Evolutionary conservation across 2,888 invertebrate genomes (phyloP).

Genomic region (Chouioia cunea): DNA sequence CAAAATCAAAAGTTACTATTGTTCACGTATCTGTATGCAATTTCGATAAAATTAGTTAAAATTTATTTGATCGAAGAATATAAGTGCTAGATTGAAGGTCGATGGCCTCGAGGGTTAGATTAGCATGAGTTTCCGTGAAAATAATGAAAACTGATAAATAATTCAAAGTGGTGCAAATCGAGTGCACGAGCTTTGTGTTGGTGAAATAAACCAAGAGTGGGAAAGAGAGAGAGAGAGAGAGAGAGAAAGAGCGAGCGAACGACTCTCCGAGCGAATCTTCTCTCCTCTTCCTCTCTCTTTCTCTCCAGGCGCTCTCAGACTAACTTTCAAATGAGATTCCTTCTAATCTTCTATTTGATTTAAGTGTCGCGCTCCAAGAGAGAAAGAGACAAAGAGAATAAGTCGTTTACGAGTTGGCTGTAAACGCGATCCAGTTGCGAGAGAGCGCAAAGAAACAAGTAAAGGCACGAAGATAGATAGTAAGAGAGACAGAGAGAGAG

Average conservation of each 20-base stretch:
- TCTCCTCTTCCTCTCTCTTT: not conserved
- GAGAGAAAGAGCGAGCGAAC: too few species aligned
- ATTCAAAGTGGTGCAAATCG: constrained; percentile 45
- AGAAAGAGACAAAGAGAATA: constrained; percentile 33
- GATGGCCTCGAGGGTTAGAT: constrained; percentile 6
- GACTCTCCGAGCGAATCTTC: too few species aligned
- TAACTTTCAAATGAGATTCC: constrained; percentile 53
- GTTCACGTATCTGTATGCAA: not conserved
- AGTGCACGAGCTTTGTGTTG: constrained; percentile 43
- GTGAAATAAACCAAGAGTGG: constrained; percentile 42
- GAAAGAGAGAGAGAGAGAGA: too few species aligned
- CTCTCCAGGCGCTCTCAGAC: constrained; percentile 7
- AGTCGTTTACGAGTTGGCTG: constrained; percentile 49
- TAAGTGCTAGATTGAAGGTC: constrained; percentile 30
- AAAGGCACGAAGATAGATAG: not conserved
- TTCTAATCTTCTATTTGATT: constrained; percentile 54
- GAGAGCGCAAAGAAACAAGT: not conserved
- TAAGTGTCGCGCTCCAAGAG: constrained; percentile 43
- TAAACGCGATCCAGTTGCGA: not conserved
- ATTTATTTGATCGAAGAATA: not conserved
- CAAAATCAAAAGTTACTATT: not conserved
- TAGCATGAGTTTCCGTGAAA: constrained; percentile 40
- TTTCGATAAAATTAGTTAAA: not conserved
- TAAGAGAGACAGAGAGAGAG: constrained; percentile 7
- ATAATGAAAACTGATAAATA: constrained; percentile 47